phyloP scores from a whole-genome alignment of 2,888 invertebrate species.

The Sturmia bella region DNA sequence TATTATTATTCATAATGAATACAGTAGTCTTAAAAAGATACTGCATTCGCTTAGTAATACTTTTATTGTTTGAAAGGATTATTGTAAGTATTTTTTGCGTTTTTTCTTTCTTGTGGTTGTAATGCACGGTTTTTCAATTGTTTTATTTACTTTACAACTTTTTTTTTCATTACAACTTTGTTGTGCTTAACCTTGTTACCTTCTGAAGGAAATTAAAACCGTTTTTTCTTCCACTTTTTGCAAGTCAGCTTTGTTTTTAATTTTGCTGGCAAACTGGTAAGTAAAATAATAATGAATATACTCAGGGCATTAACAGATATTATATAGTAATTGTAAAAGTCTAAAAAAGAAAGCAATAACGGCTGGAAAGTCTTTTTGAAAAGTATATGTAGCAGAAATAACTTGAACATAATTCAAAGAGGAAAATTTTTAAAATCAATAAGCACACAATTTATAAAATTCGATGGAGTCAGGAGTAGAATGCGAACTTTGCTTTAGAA shows the following conservation, averaged over 20 bases:
- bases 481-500: too few species aligned
- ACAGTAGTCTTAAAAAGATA: conserved; percentile 6
- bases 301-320: neutral
- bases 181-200: conserved; percentile 37
- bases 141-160: conserved; percentile 18
- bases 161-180: neutral
- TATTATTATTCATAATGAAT: conserved; percentile 21
- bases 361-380: too few species aligned
- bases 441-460: too few species aligned
- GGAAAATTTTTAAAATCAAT: too few species aligned
- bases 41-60: neutral
- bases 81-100: neutral
- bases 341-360: too few species aligned
- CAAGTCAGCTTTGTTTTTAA: neutral
- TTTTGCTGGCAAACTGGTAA: neutral
- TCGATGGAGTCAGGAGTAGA: too few species aligned
- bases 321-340: too few species aligned
- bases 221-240: conserved; percentile 19
- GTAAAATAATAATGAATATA: neutral
- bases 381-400: too few species aligned
- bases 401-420: too few species aligned
- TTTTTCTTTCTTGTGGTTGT: conserved; percentile 10
- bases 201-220: conserved; percentile 23
- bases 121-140: conserved; percentile 23
- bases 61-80: neutral